These are phyloP conservation scores for Apodemia hepburni DNA, from an alignment of 2,888 invertebrate species.

Conservation along the genomic window DNA sequence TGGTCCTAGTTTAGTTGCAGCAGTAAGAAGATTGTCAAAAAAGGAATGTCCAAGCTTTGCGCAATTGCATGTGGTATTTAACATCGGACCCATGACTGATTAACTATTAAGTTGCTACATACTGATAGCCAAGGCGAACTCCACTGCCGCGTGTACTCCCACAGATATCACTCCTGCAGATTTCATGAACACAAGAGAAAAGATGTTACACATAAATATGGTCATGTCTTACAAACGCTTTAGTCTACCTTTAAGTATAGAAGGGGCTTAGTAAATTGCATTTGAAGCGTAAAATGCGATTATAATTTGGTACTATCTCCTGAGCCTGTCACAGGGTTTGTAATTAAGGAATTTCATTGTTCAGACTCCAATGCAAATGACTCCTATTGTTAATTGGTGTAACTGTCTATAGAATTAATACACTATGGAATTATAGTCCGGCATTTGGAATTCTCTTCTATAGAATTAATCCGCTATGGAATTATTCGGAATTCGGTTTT, in stretches of 20 bases:
- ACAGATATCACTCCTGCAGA: no score
- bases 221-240: slow-evolving; percentile 5
- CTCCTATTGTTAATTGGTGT: slow-evolving; percentile 27
- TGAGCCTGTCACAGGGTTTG: slow-evolving; percentile 31
- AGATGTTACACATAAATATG: neutral
- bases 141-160: no score
- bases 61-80: no score
- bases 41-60: no score
- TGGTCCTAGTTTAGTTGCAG: no score
- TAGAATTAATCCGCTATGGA: neutral
- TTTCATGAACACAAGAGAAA: no score
- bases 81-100: no score
- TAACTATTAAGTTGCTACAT: no score
- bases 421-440: slow-evolving; percentile 10
- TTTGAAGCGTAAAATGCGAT: slow-evolving; percentile 49
- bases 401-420: slow-evolving; percentile 11
- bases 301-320: slow-evolving; percentile 50
- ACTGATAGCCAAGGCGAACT: no score
- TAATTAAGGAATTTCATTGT: slow-evolving; percentile 33
- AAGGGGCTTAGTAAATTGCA: slow-evolving; percentile 42
- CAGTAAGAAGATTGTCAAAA: no score
- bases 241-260: slow-evolving; percentile 31
- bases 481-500: neutral
- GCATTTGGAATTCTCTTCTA: neutral
- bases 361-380: slow-evolving; percentile 23